Evolutionary conservation across 2,113 vertebrate genomes (phyloP).

Genomic region (Pseudorectes ferrugineus): DNA sequence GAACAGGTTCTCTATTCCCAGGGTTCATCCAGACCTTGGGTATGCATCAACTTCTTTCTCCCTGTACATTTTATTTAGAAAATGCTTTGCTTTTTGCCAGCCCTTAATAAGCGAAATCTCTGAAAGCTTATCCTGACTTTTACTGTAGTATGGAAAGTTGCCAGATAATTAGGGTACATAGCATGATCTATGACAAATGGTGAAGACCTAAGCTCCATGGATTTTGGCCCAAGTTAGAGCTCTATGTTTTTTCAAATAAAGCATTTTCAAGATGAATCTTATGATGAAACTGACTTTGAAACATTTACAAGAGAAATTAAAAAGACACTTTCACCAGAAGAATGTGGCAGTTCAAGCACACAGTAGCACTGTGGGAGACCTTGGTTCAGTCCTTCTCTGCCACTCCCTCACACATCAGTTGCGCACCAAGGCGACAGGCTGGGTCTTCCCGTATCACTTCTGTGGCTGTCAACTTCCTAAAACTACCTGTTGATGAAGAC

Average conservation of each 20-base stretch:
- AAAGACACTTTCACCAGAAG: neutral
- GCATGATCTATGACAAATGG: neutral
- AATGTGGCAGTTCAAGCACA: neutral
- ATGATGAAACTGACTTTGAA: neutral
- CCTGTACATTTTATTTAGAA: neutral
- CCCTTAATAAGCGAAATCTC: neutral
- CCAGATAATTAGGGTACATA: neutral
- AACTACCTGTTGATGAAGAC: neutral
- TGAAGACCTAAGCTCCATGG: neutral
- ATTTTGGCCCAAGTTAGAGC: neutral
- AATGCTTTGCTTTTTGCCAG: neutral
- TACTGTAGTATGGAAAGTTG: neutral
- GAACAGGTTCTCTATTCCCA: neutral
- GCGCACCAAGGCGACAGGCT: neutral
- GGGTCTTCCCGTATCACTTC: neutral
- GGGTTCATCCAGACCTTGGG: neutral
- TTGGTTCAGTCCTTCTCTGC: neutral
- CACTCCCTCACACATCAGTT: neutral
- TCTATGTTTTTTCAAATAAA: neutral
- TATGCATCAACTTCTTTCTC: neutral
- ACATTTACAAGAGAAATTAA: neutral
- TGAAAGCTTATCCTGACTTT: neutral
- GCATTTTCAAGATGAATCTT: neutral
- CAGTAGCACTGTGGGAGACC: neutral
- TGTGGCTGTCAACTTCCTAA: neutral